phyloP scores from a whole-genome alignment of 2,797 vertebrate genomes.

The Nasua narica region DNA sequence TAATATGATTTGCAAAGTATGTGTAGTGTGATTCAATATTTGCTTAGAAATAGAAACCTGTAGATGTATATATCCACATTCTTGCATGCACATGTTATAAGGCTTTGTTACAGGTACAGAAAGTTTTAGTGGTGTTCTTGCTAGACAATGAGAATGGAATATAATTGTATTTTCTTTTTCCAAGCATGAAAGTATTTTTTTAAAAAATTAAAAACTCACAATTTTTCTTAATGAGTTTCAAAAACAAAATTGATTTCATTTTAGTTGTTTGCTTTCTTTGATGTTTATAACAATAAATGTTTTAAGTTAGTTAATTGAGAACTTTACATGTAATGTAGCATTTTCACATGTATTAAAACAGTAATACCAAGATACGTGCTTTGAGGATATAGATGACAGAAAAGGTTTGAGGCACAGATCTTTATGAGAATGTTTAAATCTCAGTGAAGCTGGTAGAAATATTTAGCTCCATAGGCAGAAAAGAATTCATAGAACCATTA shows the following conservation, averaged over 20 bases:
- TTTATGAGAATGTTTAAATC: neutral
- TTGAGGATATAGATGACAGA: neutral
- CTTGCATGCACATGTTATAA: neutral
- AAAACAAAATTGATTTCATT: slow-evolving; percentile 2
- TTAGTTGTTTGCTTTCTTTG: neutral
- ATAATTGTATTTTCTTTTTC: neutral
- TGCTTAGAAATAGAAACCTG: neutral
- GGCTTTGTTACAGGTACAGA: neutral
- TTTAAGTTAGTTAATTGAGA: neutral
- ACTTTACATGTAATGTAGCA: neutral
- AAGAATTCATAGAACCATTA: slow-evolving; percentile 18
- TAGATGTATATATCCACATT: neutral
- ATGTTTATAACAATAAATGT: neutral
- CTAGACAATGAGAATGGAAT: neutral
- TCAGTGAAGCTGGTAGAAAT: slow-evolving; percentile 35
- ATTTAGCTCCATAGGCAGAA: neutral
- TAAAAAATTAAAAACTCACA: neutral
- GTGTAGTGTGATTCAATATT: neutral
- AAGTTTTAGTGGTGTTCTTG: neutral
- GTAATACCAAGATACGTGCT: neutral
- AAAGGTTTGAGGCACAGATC: neutral
- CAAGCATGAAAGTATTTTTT: neutral
- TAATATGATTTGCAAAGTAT: neutral
- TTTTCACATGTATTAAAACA: neutral
- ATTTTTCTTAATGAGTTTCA: slow-evolving; percentile 27